Evolutionary conservation across 2,888 invertebrate species (phyloP).

Genomic region (Orthosia incerta): DNA sequence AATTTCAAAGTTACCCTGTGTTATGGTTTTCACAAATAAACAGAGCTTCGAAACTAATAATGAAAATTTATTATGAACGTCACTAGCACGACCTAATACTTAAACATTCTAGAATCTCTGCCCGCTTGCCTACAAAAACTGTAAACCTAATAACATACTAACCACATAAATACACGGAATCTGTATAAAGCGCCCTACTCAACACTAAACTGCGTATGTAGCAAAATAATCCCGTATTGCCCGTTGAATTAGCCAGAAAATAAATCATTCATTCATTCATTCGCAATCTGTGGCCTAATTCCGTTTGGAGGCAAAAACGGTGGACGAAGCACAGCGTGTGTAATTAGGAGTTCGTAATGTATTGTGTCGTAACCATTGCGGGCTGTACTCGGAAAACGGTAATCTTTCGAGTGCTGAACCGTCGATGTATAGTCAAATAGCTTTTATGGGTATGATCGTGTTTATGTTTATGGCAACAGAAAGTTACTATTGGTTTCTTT

Average conservation of each 20-base stretch:
- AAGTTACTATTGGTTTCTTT: background rate
- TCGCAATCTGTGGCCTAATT: conserved; percentile 64
- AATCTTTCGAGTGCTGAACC: conserved; percentile 55
- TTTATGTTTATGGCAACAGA: too few species aligned
- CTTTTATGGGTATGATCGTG: conserved; percentile 39
- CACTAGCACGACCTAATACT: background rate
- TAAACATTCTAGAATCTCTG: background rate
- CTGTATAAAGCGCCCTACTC: conserved; percentile 27
- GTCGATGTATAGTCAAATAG: conserved; percentile 46
- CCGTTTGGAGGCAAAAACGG: conserved; percentile 53
- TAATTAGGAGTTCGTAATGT: conserved; percentile 67
- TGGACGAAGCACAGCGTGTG: conserved; percentile 60
- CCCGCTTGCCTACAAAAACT: background rate
- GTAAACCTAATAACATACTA: background rate
- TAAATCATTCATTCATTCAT: conserved; percentile 68
- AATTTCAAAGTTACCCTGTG: too few species aligned
- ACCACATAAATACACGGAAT: conserved; percentile 13
- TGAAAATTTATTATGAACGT: too few species aligned
- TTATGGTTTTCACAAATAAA: too few species aligned
- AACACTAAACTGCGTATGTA: conserved; percentile 54
- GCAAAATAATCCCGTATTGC: conserved; percentile 47
- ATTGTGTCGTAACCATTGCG: conserved; percentile 59
- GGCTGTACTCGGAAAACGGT: conserved; percentile 42
- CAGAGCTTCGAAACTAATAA: too few species aligned
- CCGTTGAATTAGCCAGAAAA: conserved; percentile 56